These are phyloP conservation scores for Rhinogobio ventralis DNA, from an alignment of 2,797 vertebrate species.

Conservation along the genomic window DNA sequence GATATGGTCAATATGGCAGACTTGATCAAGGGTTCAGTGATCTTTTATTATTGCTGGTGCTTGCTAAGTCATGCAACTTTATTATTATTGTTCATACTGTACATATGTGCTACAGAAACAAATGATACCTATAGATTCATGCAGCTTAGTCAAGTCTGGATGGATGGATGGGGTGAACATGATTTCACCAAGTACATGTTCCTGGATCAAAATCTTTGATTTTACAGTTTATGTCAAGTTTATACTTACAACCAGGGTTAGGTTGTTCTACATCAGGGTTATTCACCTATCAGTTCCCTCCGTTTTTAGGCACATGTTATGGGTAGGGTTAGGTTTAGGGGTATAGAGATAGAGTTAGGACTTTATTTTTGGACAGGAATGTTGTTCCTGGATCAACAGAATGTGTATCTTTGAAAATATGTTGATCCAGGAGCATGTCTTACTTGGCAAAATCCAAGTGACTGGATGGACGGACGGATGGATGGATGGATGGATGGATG, in stretches of 20 bases:
- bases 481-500: neutral
- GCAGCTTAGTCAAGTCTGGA: neutral
- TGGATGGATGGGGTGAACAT: neutral
- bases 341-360: neutral
- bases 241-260: neutral
- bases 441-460: neutral
- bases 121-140: neutral
- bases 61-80: neutral
- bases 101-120: neutral
- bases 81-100: neutral
- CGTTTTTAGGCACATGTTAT: neutral
- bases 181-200: neutral
- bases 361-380: neutral
- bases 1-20: conserved; percentile 19
- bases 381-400: neutral
- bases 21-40: conserved; percentile 5
- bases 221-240: neutral
- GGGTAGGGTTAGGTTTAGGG: neutral
- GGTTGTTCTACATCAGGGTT: neutral
- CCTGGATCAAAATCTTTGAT: neutral
- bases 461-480: neutral
- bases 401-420: no score
- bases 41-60: neutral
- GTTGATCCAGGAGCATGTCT: neutral
- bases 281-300: neutral